These are phyloP conservation scores for Lasiommata megera DNA, from an alignment of 2,888 invertebrate species.

Conservation along the genomic window DNA sequence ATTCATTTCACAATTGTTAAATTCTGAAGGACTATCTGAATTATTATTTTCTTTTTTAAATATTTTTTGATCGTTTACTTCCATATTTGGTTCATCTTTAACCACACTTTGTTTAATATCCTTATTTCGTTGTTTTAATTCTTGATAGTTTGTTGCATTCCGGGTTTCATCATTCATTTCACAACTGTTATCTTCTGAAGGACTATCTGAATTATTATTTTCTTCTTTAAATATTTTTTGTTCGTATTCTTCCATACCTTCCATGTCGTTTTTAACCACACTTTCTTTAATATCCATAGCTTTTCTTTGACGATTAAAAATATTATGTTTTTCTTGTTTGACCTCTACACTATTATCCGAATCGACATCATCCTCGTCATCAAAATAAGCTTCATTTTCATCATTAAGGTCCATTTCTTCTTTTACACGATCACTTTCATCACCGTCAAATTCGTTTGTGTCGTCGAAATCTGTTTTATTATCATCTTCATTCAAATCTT, in stretches of 20 bases:
- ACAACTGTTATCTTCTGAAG: background rate
- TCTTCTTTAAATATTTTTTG: too few relatives aligned
- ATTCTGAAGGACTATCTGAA: background rate
- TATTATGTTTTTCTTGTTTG: background rate
- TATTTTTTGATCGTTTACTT: too few relatives aligned
- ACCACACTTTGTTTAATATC: too few relatives aligned
- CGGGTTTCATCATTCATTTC: too few relatives aligned
- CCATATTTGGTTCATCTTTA: too few relatives aligned
- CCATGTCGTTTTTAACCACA: too few relatives aligned
- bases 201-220: background rate
- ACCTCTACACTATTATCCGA: too few relatives aligned
- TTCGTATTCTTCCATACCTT: too few relatives aligned
- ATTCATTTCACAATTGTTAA: too few relatives aligned
- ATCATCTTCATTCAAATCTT: conserved; percentile 40
- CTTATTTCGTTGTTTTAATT: too few relatives aligned
- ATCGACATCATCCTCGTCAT: background rate
- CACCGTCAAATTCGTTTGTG: background rate
- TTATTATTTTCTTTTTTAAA: background rate
- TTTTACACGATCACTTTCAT: too few relatives aligned
- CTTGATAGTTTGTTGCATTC: too few relatives aligned
- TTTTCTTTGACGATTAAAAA: background rate
- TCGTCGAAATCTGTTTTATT: conserved; percentile 28
- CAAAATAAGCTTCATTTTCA: background rate
- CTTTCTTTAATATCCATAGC: background rate
- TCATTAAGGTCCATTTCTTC: background rate